Evolutionary conservation across 1,140 invertebrate genomes (phyloP).

Genomic region (Heliconius congener): DNA sequence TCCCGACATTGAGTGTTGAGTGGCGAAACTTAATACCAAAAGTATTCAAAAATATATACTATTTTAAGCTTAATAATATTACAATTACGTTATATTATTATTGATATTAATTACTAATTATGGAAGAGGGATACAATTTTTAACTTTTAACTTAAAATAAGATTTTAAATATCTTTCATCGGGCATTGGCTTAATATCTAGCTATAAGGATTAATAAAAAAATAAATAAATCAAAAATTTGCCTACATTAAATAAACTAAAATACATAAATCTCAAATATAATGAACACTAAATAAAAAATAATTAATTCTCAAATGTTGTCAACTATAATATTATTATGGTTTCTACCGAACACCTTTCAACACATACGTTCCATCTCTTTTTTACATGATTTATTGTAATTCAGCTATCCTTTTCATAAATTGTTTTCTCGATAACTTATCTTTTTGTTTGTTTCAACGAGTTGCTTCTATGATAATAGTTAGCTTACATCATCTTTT

Average conservation of each 20-base stretch:
- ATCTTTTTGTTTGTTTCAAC: conserved; percentile 47
- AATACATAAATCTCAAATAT: not conserved
- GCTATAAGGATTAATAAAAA: too few relatives aligned
- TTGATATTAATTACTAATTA: too few relatives aligned
- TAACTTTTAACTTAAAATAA: too few relatives aligned
- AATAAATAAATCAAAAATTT: not conserved
- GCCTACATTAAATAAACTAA: not conserved
- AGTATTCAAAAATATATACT: too few relatives aligned
- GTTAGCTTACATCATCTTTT: conserved; percentile 40
- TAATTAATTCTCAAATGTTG: conserved; percentile 9
- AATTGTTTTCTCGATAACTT: conserved; percentile 40
- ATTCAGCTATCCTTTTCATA: conserved; percentile 33
- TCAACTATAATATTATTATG: conserved; percentile 24
- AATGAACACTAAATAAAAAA: not conserved
- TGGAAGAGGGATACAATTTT: too few relatives aligned
- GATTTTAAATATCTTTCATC: too few relatives aligned
- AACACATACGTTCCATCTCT: conserved; percentile 28
- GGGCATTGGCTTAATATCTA: too few relatives aligned
- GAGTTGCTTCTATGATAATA: conserved; percentile 41
- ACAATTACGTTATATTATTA: too few relatives aligned
- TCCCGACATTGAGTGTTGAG: too few relatives aligned
- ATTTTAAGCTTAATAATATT: too few relatives aligned
- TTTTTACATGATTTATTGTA: conserved; percentile 7
- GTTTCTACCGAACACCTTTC: conserved; percentile 24
- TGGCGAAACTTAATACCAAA: too few relatives aligned